Evolutionary conservation across 2,888 invertebrate species (phyloP), one percentile per base, ranked within the genome.

Genomic region (Pristionchus arcanus): DNA sequence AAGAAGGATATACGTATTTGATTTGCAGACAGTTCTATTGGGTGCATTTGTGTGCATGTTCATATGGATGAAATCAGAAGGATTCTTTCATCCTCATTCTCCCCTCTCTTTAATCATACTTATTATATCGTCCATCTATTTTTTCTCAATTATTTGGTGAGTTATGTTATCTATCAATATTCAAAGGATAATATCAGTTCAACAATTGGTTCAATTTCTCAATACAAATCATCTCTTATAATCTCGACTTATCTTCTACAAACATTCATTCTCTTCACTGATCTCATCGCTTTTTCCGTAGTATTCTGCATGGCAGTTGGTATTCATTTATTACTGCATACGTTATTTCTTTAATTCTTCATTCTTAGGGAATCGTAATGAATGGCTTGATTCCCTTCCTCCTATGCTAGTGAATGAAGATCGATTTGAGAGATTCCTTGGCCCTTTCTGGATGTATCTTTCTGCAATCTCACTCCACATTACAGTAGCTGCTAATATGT

Each of bases 381-480:
- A 89, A 49, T 89, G 83, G 84, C 31, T 89, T 5, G 63, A 89
- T 53, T 28, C 84, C 49, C 74, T 89, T 68, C 89, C 89, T 16
- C 28, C 84, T 15, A 77, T 42, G 28, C n/a, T 89, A 42, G 81
- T 83, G 42, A 83, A 55, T 37, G 68, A 84, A 66, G 74, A 59
- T 55, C 90, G 90, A 42, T 92, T 92, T 71, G 92, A 92, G 84
- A 81, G 81, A 49, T 90, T 93, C 31, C 91, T 94, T 9, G 94
- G 94, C 15, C 94, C 94, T 15, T 94, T 94, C 89, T 94, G 94
- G 94, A 94, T 94, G 91, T 94, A 94, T 90, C 91, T 94, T 15
- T 91, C 93, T 42, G 94, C 94, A 9, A 94, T 94, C 66, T 90
- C 93, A 66, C 92, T 94, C 16, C 94, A 94, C 90, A 94, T 94